Evolutionary conservation across 2,797 vertebrate species (phyloP), one percentile per base, ranked within the genome.

Genomic region (Sebastolobus alascanus): DNA sequence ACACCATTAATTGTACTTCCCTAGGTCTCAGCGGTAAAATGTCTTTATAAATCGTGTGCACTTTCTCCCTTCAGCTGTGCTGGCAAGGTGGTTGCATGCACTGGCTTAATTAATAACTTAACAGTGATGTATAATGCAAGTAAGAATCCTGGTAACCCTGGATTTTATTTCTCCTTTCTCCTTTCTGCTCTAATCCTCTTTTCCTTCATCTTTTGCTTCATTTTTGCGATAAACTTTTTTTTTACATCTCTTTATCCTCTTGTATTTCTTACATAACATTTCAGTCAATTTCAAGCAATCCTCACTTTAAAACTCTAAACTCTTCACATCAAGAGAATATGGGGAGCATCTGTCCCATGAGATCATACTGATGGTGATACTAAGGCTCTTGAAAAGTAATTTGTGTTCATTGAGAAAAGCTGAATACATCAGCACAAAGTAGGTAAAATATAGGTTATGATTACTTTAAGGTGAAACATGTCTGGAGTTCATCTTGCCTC

Each of bases 1-100:
- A 70, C 82, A 69, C 79, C 68, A 88, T 88, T 90, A 86, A 89
- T 91, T 90, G 81, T 77, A 82, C 86, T 87, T 86, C 72, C 14
- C 43, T 58, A 35, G 68, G 80, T 81, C 86, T 85, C 77, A 38
- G 73, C 8, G 13, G 75, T 52, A 73, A 83, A 84, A 85, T 0
- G 68, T 84, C 81, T 82, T 80, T 65, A 59, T 86, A 83, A 86
- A 92, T 87, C 37, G 46, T 43, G 22, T 27, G 64, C 74, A 68
- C 38, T 52, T 40, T 86, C 71, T 82, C 73, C 64, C 65, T 80
- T 84, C 75, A 31, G 84, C 80, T 79, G 74, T 78, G 71, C 75
- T 87, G 60, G 64, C 73, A 82, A 85, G 83, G 70, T 76, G 84
- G 70, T 56, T 75, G 69, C 50, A 85, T 82, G 78, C 82, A 74